phyloP scores from a whole-genome alignment of 1,140 invertebrate species.

The Drosophila murphyi region DNA sequence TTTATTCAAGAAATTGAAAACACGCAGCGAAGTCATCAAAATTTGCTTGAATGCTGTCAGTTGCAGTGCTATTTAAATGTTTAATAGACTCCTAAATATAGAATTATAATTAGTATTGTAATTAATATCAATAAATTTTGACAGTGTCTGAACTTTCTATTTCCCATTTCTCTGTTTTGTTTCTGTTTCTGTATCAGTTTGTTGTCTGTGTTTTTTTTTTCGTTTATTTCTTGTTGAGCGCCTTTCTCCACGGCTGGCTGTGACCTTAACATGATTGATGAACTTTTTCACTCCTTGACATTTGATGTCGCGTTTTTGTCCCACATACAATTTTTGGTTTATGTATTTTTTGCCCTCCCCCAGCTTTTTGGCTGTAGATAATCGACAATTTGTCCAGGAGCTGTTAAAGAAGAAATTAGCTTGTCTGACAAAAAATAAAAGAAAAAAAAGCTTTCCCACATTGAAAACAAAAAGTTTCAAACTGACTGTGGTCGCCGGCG shows the following conservation, averaged over 20 bases:
- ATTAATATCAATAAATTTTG: constrained; percentile 77
- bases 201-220: not conserved
- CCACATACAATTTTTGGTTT: not conserved
- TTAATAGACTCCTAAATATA: constrained; percentile 29
- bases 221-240: not conserved
- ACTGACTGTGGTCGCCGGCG: constrained; percentile 10
- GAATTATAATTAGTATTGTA: constrained; percentile 60
- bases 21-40: constrained; percentile 4
- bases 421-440: not conserved
- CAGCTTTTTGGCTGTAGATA: constrained; percentile 52
- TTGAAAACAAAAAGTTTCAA: constrained; percentile 15
- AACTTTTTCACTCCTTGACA: constrained; percentile 81
- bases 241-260: constrained; percentile 53
- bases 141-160: constrained; percentile 53
- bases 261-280: constrained; percentile 82
- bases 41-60: not conserved
- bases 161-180: not conserved
- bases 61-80: not conserved
- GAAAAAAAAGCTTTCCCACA: constrained; percentile 34
- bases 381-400: constrained; percentile 48
- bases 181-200: not conserved
- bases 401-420: constrained; percentile 21
- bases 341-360: not conserved
- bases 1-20: not conserved
- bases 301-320: constrained; percentile 65